Evolutionary conservation across 35 echinoderm and acorn worm genomes (phyloP), one percentile per base, ranked within the genome.

Genomic region (Hemicentrotus pulcherrimus): DNA sequence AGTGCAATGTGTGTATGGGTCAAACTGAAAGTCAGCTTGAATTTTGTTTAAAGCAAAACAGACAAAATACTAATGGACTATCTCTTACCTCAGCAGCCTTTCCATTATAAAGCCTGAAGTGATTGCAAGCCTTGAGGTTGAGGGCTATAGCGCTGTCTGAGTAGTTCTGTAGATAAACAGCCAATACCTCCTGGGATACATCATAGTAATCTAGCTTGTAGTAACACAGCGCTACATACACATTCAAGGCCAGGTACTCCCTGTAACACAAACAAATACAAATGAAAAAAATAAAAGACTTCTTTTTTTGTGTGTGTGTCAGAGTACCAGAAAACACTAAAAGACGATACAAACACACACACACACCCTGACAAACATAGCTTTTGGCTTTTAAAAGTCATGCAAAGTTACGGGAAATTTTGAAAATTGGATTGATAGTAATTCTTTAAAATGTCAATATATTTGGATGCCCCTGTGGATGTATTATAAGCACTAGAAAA

Each of bases 161-260:
- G 94, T 95, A 99, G 95, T 97, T 96, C 92, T 99, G 98, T 24
- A 99, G 92, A 48, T 99, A 99, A 9, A 99, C 98, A 0, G 98
- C 98, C 32, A 99, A 52, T 0, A 99, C 98, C 47, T 99, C 98
- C 91, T 99, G 98, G 31, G 98, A 99, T 14, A 99, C 98, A 78
- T 99, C 98, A 47, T 99, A 99, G 95, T 99, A 99, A 94, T 99
- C 98, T 71, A 99, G 87, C 95, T 99, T 99, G 94, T 99, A 99
- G 94, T 99, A 99, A 94, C 98, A 99, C 45, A 99, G 94, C 35
- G 98, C 98, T 30, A 99, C 98, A 70, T 99, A 99, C 15, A 99
- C 98, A 95, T 99, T 99, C 32, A 99, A 71, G 5, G 98, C 98
- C 70, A 99, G 96, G 14, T 97, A 99, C 61, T 99, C 98, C 91